A percentile compares a stretch with the other conserved stretches of the same genome.
Evolutionary conservation across 2,113 vertebrate species (phyloP).

Genomic region (Pseudorasbora parva): DNA sequence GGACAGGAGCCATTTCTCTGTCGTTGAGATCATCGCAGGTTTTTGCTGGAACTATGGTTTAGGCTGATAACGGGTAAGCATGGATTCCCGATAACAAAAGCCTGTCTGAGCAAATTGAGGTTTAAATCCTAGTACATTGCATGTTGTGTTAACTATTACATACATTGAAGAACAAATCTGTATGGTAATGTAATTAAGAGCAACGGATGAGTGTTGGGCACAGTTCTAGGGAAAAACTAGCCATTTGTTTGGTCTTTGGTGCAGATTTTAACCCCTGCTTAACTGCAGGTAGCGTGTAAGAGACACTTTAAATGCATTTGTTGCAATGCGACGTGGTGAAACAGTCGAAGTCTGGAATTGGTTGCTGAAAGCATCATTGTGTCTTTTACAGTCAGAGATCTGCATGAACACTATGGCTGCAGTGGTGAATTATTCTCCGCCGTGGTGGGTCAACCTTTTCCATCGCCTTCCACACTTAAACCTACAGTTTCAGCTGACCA

Average conservation of each 20-base stretch:
- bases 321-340: conserved; percentile 34
- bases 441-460: conserved; percentile 94
- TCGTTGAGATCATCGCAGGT: not conserved
- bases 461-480: conserved; percentile 92
- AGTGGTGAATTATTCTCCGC: conserved; percentile 90
- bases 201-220: not conserved
- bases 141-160: not conserved
- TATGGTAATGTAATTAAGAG: not conserved
- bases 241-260: conserved; percentile 15
- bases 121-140: not conserved
- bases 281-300: not conserved
- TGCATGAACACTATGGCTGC: conserved; percentile 77
- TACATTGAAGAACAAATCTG: not conserved
- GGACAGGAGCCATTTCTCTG: not conserved
- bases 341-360: not conserved
- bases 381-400: conserved; percentile 38
- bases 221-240: not conserved
- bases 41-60: conserved; percentile 29
- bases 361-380: not conserved
- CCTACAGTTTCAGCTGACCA: conserved; percentile 87
- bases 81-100: conserved; percentile 15
- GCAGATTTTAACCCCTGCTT: conserved; percentile 43
- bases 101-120: not conserved
- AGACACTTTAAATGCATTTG: conserved; percentile 29
- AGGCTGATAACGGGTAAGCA: conserved; percentile 21